These are phyloP conservation scores for Aurelia sp. DNA, from an alignment of 30 jellyfish, hydroid and myxozoan genomes.

Conservation along the genomic window DNA sequence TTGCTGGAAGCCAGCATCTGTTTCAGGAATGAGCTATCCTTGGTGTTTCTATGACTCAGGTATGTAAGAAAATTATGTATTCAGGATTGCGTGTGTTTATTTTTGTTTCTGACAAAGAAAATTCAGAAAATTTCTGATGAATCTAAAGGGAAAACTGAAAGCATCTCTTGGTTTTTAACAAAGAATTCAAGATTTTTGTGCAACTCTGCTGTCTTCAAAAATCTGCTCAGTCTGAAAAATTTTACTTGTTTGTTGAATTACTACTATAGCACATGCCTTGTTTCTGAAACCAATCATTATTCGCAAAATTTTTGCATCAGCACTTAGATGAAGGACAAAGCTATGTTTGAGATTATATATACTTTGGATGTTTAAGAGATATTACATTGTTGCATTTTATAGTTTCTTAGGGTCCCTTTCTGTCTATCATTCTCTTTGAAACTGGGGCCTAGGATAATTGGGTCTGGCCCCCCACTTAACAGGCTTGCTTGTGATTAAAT, in stretches of 20 bases:
- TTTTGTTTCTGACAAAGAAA: background rate
- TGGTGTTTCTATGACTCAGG: conserved; percentile 62
- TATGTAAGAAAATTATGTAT: background rate
- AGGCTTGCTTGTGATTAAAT: background rate
- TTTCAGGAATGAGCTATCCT: background rate
- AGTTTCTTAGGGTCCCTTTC: too few relatives aligned
- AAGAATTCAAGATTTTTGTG: background rate
- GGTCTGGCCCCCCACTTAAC: background rate
- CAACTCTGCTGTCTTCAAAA: background rate
- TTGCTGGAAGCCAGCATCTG: conserved; percentile 28
- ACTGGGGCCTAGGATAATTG: background rate
- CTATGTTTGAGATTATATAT: too few relatives aligned
- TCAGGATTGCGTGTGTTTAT: background rate
- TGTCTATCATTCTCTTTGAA: background rate
- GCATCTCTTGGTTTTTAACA: background rate
- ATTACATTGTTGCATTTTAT: too few relatives aligned
- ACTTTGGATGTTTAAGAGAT: too few relatives aligned
- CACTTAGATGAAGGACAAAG: too few relatives aligned
- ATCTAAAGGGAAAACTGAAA: background rate
- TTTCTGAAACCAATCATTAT: too few relatives aligned
- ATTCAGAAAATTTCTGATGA: background rate
- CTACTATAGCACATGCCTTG: too few relatives aligned
- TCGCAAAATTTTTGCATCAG: too few relatives aligned
- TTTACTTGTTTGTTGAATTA: background rate
- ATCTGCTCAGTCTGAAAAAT: background rate